A percentile compares a stretch with the other conserved stretches of the same genome.
phyloP scores from a whole-genome alignment of 53 echinoderm and acorn worm genomes.

The Glandiceps talaboti region DNA sequence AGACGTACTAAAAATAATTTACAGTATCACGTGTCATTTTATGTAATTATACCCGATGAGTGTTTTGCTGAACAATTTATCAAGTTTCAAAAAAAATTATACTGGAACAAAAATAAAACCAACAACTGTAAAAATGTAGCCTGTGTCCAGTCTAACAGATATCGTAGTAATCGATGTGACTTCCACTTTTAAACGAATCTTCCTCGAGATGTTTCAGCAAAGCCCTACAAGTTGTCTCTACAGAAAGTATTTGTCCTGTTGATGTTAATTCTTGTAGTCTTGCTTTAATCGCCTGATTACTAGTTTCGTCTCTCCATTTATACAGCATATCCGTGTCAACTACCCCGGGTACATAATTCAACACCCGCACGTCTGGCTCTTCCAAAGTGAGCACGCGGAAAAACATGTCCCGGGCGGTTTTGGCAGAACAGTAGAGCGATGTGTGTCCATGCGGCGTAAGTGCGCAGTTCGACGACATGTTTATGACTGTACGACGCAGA shows the following conservation, averaged over 20 bases:
- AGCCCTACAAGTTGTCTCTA: slow-evolving; percentile 41
- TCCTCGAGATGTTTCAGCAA: slow-evolving; percentile 33
- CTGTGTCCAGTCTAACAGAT: too few relatives aligned
- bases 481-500: slow-evolving; percentile 36
- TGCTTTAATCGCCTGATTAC: slow-evolving; percentile 24
- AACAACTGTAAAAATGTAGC: too few relatives aligned
- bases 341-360: slow-evolving; percentile 68
- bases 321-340: slow-evolving; percentile 68
- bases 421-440: slow-evolving; percentile 56
- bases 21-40: too few relatives aligned
- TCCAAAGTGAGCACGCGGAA: slow-evolving; percentile 45
- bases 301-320: slow-evolving; percentile 6
- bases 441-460: slow-evolving; percentile 33
- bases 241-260: slow-evolving; percentile 18
- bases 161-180: slow-evolving; percentile 70
- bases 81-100: too few relatives aligned
- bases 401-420: slow-evolving; percentile 65
- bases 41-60: too few relatives aligned
- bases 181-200: slow-evolving; percentile 61
- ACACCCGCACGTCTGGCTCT: slow-evolving; percentile 57
- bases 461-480: slow-evolving; percentile 41
- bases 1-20: too few relatives aligned
- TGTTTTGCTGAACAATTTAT: too few relatives aligned
- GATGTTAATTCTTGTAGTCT: slow-evolving; percentile 1
- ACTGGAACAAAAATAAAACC: too few relatives aligned